Evolutionary conservation across 2,797 vertebrate genomes (phyloP).

Genomic region (Remorina albescens): DNA sequence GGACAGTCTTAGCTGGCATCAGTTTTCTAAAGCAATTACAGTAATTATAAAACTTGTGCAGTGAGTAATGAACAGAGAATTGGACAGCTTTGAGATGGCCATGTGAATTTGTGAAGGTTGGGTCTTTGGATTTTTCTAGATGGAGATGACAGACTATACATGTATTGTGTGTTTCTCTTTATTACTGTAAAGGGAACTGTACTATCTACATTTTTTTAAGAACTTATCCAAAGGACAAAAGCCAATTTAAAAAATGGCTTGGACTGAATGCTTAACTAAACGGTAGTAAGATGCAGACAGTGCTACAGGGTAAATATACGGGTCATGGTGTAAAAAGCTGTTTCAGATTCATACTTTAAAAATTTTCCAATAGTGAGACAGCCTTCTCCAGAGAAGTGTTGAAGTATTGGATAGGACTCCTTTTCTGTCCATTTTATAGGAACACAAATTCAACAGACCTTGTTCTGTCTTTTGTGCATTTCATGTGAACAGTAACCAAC

Average conservation of each 20-base stretch:
- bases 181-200: not conserved
- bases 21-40: slow-evolving; percentile 61
- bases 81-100: slow-evolving; percentile 11
- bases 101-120: slow-evolving; percentile 17
- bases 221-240: not conserved
- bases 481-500: not conserved
- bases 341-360: not conserved
- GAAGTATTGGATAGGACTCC: not conserved
- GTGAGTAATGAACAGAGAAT: slow-evolving; percentile 52
- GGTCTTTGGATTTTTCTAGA: not conserved
- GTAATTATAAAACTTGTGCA: slow-evolving; percentile 52
- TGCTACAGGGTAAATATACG: not conserved
- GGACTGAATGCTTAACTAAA: not conserved
- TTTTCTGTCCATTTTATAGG: not conserved
- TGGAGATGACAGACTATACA: not conserved
- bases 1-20: slow-evolving; percentile 52
- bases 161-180: not conserved
- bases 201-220: not conserved
- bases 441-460: not conserved
- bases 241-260: not conserved
- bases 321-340: not conserved
- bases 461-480: not conserved
- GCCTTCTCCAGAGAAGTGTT: not conserved
- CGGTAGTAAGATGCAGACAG: not conserved
- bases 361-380: not conserved